phyloP scores from a whole-genome alignment of 2,888 invertebrate genomes.

The Halictus quadricinctus region DNA sequence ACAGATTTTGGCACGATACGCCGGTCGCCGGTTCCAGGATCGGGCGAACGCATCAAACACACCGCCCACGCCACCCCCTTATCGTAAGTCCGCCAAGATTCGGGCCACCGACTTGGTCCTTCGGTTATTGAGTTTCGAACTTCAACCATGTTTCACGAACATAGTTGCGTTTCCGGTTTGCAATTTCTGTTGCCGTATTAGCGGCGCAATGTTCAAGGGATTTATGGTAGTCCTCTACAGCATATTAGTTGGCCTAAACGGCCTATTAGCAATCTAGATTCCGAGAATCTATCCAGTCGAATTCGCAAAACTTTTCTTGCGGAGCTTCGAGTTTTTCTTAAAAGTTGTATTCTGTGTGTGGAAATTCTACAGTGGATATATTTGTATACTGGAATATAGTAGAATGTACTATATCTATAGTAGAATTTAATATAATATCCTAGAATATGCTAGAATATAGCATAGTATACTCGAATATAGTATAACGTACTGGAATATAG shows the following conservation, averaged over 20 bases:
- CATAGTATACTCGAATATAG: too few species aligned
- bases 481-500: too few species aligned
- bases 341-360: not conserved
- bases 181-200: slow-evolving; percentile 12
- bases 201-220: not conserved
- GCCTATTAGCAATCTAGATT: not conserved
- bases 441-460: too few species aligned
- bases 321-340: not conserved
- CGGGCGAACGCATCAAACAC: slow-evolving; percentile 35
- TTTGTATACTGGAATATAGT: too few species aligned
- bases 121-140: slow-evolving; percentile 21
- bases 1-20: slow-evolving; percentile 60
- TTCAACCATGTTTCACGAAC: slow-evolving; percentile 21
- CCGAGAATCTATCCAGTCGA: not conserved
- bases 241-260: not conserved
- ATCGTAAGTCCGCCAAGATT: slow-evolving; percentile 19
- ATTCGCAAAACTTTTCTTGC: not conserved
- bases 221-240: not conserved
- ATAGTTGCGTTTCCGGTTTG: slow-evolving; percentile 1
- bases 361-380: not conserved
- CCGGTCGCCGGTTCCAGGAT: not conserved
- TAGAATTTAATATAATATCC: too few species aligned
- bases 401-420: too few species aligned
- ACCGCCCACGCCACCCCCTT: not conserved
- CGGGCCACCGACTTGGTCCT: slow-evolving; percentile 22